Percentiles rank a stretch among this genome's conserved stretches.
Conservation (phyloP, 2,888 invertebrate genomes). For the Apodemia zela region DNA sequence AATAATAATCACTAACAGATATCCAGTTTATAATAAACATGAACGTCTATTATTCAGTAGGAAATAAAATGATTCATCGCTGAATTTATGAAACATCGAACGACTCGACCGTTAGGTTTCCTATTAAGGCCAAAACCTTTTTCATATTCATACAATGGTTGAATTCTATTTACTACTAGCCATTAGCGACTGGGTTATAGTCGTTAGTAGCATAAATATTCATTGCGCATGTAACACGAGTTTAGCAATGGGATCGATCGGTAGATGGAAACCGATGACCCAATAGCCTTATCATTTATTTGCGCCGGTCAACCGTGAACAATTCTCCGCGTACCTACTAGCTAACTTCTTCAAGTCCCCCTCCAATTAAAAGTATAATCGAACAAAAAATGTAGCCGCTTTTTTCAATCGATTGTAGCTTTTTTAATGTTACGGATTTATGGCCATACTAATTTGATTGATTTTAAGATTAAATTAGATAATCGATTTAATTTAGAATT, state of each 20-base stretch:
- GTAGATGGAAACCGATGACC: slow-evolving; percentile 59
- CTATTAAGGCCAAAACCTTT: slow-evolving; percentile 12
- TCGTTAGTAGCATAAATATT: slow-evolving; percentile 67
- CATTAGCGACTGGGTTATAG: slow-evolving; percentile 45
- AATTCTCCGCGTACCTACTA: slow-evolving; percentile 25
- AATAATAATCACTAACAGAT: not conserved
- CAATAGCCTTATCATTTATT: slow-evolving; percentile 39
- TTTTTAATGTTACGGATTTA: slow-evolving; percentile 4
- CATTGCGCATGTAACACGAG: slow-evolving; percentile 49
- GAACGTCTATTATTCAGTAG: slow-evolving; percentile 6
- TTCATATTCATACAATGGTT: slow-evolving; percentile 11
- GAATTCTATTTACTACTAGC: slow-evolving; percentile 6
- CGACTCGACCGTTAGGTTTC: not conserved
- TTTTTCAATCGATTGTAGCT: slow-evolving; percentile 12
- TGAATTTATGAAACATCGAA: not conserved
- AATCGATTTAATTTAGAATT: slow-evolving; percentile 3
- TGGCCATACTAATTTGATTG: slow-evolving; percentile 4
- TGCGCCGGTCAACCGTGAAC: slow-evolving; percentile 35
- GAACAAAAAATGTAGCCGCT: slow-evolving; percentile 6
- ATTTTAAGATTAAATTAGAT: slow-evolving; percentile 1
- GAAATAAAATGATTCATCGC: slow-evolving; percentile 7
- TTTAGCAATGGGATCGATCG: slow-evolving; percentile 54
- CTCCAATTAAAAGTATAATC: slow-evolving; percentile 15
- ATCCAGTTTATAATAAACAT: slow-evolving; percentile 7
- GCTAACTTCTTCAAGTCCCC: slow-evolving; percentile 28